Evolutionary conservation across 1,140 invertebrate genomes (phyloP).

Genomic region (Aphelenchoides besseyi): DNA sequence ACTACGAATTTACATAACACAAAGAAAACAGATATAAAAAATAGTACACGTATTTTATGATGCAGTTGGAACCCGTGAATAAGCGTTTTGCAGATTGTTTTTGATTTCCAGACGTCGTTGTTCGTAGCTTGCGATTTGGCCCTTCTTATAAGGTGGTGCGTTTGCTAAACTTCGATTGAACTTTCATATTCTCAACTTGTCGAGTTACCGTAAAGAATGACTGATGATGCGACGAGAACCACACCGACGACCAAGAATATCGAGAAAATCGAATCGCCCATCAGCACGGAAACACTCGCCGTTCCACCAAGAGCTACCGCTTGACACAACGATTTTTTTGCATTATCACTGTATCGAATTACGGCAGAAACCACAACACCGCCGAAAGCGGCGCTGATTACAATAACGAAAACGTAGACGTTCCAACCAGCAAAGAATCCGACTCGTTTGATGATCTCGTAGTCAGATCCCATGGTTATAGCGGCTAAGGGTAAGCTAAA

Average conservation of each 20-base stretch:
- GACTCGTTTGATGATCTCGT: not conserved
- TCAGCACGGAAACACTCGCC: constrained; percentile 16
- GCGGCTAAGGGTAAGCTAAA: not conserved
- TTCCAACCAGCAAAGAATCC: constrained; percentile 71
- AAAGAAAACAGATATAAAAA: not conserved
- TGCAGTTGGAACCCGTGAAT: too few relatives aligned
- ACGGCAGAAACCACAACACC: constrained; percentile 85
- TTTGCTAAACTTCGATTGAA: too few relatives aligned
- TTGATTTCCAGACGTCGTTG: not conserved
- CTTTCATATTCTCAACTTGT: too few relatives aligned
- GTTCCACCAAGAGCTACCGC: constrained; percentile 20
- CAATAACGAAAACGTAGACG: constrained; percentile 75
- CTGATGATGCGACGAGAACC: constrained; percentile 8
- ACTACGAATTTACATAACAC: too few relatives aligned
- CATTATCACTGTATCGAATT: constrained; percentile 90
- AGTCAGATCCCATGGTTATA: not conserved
- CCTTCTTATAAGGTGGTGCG: not conserved
- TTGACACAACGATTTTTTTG: constrained; percentile 62
- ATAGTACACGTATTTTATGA: constrained; percentile 1
- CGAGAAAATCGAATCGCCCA: constrained; percentile 1
- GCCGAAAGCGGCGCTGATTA: constrained; percentile 77
- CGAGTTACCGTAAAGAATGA: constrained; percentile 17
- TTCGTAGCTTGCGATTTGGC: not conserved
- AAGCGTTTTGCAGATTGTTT: too few relatives aligned
- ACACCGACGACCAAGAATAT: constrained; percentile 19